Evolutionary conservation across 1,140 invertebrate genomes (phyloP).

Genomic region (Homalodisca vitripennis): DNA sequence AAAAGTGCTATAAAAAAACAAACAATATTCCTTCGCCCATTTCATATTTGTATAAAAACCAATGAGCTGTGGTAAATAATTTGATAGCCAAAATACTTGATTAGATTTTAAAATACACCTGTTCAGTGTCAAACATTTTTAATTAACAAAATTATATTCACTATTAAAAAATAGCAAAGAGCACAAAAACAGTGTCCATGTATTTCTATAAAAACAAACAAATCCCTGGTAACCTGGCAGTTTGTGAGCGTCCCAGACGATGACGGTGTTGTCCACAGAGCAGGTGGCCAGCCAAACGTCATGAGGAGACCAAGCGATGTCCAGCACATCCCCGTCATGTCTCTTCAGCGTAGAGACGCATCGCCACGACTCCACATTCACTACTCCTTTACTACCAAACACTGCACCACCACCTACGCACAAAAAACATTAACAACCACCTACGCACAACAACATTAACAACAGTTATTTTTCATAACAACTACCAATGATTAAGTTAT

Average conservation of each 20-base stretch:
- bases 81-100: no score
- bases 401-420: conserved; percentile 55
- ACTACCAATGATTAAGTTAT: not conserved
- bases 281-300: conserved; percentile 92
- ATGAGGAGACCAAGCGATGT: conserved; percentile 93
- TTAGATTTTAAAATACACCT: no score
- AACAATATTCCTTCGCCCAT: no score
- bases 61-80: no score
- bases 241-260: conserved; percentile 93
- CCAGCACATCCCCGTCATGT: conserved; percentile 89
- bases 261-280: conserved; percentile 94
- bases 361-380: conserved; percentile 90
- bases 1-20: no score
- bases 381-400: conserved; percentile 64
- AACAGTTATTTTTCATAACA: no score
- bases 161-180: no score
- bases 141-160: no score
- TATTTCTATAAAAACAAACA: not conserved
- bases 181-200: no score
- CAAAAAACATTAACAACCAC: no score
- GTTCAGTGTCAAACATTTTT: no score
- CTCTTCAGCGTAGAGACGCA: conserved; percentile 83
- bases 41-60: no score
- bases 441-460: not conserved
- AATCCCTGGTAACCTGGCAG: conserved; percentile 75